Percentiles rank a stretch among this genome's conserved stretches.
Evolutionary conservation across 2,888 invertebrate genomes (phyloP).

Genomic region (Anodontia alba): DNA sequence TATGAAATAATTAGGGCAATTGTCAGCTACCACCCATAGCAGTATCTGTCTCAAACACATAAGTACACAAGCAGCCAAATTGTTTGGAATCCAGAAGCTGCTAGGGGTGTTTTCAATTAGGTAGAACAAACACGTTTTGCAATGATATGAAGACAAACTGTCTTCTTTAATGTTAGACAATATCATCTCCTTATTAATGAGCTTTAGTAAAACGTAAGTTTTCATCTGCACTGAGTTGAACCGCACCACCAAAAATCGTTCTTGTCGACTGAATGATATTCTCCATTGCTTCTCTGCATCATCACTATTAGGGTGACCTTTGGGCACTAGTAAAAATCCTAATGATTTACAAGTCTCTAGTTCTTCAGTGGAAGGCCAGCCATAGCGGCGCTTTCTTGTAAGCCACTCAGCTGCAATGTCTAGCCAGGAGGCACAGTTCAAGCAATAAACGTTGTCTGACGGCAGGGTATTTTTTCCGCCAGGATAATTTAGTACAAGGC

Average conservation of each 20-base stretch:
- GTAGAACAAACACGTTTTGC: slow-evolving; percentile 38
- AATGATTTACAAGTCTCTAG: slow-evolving; percentile 4
- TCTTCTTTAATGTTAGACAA: slow-evolving; percentile 11
- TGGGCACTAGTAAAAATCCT: slow-evolving; percentile 35
- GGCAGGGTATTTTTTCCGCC: not conserved
- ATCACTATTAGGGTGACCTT: slow-evolving; percentile 18
- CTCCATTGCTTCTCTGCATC: slow-evolving; percentile 31
- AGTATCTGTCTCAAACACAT: slow-evolving; percentile 7
- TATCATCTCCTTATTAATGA: slow-evolving; percentile 30
- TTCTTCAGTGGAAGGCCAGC: slow-evolving; percentile 23
- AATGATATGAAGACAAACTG: slow-evolving; percentile 35
- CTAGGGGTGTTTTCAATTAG: slow-evolving; percentile 2
- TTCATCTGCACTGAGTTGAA: slow-evolving; percentile 28
- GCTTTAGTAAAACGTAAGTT: slow-evolving; percentile 31
- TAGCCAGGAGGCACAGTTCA: slow-evolving; percentile 30
- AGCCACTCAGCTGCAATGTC: slow-evolving; percentile 19
- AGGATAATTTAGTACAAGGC: not conserved
- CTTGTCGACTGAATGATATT: slow-evolving; percentile 35
- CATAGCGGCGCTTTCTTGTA: slow-evolving; percentile 8
- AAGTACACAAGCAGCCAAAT: slow-evolving; percentile 9
- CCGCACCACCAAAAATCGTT: slow-evolving; percentile 22
- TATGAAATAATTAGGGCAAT: slow-evolving; percentile 39
- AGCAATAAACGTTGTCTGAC: slow-evolving; percentile 26
- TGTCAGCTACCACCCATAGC: slow-evolving; percentile 9
- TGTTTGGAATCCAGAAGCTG: slow-evolving; percentile 16